Base-by-base conservation (phyloP, 1,140 invertebrate genomes). In the Cotesia vestalis region DNA sequence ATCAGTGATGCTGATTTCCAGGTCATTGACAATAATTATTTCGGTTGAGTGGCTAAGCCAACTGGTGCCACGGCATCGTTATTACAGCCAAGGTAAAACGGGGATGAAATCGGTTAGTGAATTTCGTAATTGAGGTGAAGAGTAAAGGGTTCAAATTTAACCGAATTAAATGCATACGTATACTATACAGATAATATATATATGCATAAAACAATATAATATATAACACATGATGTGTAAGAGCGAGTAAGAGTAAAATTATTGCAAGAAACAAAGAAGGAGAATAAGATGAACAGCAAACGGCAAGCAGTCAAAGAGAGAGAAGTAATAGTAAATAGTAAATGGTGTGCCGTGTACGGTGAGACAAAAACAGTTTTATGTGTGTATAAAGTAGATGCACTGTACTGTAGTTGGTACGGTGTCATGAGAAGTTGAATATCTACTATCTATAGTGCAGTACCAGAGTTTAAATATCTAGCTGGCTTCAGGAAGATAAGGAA, bases 391-490 rank as follows among this genome's bases (percentile, higher is more conserved):
- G 11, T 3, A 6, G 6, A 46, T 6, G 11, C 11, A 46, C 3
- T 46, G 40, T 46, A 46, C 27, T 46, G 11, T 46, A 46, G 40
- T 46, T 46, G 40, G 40, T 4, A 46, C 40, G 40, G 40, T 11
- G 11, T 46, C 40, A 59, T 20, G 57, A 27, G 20, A 59, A 59
- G 57, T 17, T 27, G 77, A 78, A 27, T 27, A 27, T 27, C 27
- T 27, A 27, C 27, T 27, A 27, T 27, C 27, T 27, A 27, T 27
- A 27, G 27, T 27, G 27, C 27, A 27, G 79, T 80, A 81, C 73
- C 72, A 73, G 76, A 76, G 77, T 79, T 79, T 79, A 79, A 81
- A 80, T 80, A 78, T 78, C 80, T 80, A 6, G 6, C 66, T 60
- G 69, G 70, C 67, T 55, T 69, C 62, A 63, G 62, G 46, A 63